Conservation (phyloP, 2,888 invertebrate genomes). For the Gandaritis pyraliata region DNA sequence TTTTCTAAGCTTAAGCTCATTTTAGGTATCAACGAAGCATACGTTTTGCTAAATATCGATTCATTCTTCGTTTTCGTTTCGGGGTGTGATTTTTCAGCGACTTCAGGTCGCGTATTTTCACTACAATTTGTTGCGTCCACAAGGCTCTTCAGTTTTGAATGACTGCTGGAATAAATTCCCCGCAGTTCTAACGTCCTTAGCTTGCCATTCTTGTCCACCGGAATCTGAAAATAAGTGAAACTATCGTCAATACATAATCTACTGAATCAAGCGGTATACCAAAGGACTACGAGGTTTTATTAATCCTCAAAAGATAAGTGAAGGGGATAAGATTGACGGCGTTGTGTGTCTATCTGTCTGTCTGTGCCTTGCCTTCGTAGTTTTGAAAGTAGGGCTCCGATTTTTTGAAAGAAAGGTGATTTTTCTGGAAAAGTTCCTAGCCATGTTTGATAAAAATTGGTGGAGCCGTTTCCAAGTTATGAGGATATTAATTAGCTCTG, state of each 20-base stretch:
- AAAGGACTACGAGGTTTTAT: slow-evolving; percentile 6
- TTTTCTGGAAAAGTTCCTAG: too few species aligned
- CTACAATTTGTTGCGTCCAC: slow-evolving; percentile 55
- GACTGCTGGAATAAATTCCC: slow-evolving; percentile 64
- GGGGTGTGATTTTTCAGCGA: slow-evolving; percentile 51
- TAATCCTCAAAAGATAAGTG: too few species aligned
- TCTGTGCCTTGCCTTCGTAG: too few species aligned
- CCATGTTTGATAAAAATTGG: too few species aligned
- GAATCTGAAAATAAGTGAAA: slow-evolving; percentile 69
- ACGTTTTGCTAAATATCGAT: slow-evolving; percentile 66
- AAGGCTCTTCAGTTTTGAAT: slow-evolving; percentile 63
- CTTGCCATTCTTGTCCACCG: slow-evolving; percentile 77
- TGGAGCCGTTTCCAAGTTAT: too few species aligned
- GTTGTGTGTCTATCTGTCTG: too few species aligned
- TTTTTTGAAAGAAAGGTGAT: too few species aligned
- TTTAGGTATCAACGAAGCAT: slow-evolving; percentile 75
- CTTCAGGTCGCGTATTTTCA: slow-evolving; percentile 56
- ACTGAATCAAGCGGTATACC: neutral
- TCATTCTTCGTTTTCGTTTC: slow-evolving; percentile 63
- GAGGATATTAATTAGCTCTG: too few species aligned
- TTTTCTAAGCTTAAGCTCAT: slow-evolving; percentile 75
- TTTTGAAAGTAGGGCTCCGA: too few species aligned
- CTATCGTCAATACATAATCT: slow-evolving; percentile 6
- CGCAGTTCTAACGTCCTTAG: slow-evolving; percentile 70
- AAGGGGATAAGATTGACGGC: too few species aligned